Base-by-base conservation (phyloP, 2,888 invertebrate species). In the Tiliacea citrago region DNA sequence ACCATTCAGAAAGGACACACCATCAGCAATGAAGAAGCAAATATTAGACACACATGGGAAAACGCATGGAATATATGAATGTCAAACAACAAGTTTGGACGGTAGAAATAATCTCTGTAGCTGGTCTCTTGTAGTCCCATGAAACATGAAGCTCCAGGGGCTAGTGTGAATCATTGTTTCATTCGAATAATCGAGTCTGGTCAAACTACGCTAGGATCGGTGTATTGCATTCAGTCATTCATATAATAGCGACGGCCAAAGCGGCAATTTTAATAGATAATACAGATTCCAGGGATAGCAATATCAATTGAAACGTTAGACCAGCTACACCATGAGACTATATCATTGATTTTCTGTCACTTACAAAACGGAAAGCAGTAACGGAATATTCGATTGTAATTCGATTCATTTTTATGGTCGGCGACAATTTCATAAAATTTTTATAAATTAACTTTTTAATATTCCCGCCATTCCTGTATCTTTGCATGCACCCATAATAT, bases 321-420 rank as follows among this genome's bases (percentile, higher is more conserved):
- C 47, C 13, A 21, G 21, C 58, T 35, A n/a, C 29, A 29, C 24
- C 0, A 62, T n/a, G 51, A 49, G n/a, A 53, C 62, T 5, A 39
- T 42, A 63, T 39, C 24, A 51, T 65, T 55, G 24, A 45, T 73
- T 73, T 68, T 29, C 68, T 55, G 45, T 53, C 42, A 73, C 53
- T 63, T 35, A 35, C 63, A 29, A 74, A 69, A 16, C 51, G 51
- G 16, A 74, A 65, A 74, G 21, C 7, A 18, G 21, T 13, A 42
- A 24, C 7, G 35, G 5, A n/a, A 51, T 49, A 49, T 45, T 21
- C 21, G 7, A 57, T 58, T 60, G 12, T 61, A 8, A 35, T 3
- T 13, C 13, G 16, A 49, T 49, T 21, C 2, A 39, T n/a, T 29
- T 18, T 13, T 42, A 39, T 29, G 35, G 2, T 35, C n/a, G 18